A percentile compares a stretch with the other conserved stretches of the same genome.
These are phyloP conservation scores for Rhamnusium bicolor DNA, from an alignment of 2,888 invertebrate genomes.

Conservation along the genomic window DNA sequence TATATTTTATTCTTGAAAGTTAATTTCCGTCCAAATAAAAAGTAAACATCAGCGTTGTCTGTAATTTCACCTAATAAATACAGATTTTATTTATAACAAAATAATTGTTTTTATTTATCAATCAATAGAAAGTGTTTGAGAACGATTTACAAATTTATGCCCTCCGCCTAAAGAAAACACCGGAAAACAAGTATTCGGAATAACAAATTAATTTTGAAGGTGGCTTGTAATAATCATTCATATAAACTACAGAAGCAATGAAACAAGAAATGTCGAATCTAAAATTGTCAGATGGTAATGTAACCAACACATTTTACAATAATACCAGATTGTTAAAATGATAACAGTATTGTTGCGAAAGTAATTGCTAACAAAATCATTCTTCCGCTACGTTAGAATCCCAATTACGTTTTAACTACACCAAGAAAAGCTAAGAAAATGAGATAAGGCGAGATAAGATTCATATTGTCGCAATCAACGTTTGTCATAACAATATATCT, in stretches of 20 bases:
- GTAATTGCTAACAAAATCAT: conserved; percentile 28
- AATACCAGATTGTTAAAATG: conserved; percentile 18
- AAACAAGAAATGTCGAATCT: neutral
- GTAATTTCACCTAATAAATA: no score
- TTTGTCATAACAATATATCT: conserved; percentile 42
- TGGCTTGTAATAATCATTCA: neutral
- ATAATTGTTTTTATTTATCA: no score
- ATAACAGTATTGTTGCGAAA: conserved; percentile 25
- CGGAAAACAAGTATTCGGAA: no score
- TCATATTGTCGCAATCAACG: conserved; percentile 35
- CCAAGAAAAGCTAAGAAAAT: conserved; percentile 30
- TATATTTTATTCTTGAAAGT: no score
- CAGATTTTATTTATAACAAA: no score
- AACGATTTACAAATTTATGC: no score
- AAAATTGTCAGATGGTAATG: conserved; percentile 8
- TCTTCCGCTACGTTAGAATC: conserved; percentile 19
- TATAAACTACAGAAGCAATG: neutral
- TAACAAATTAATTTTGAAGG: no score
- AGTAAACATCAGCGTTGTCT: no score
- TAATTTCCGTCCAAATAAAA: no score
- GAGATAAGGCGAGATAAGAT: conserved; percentile 37
- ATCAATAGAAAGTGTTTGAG: no score
- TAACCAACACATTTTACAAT: neutral
- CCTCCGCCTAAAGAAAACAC: no score
- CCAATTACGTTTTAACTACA: conserved; percentile 31